These are phyloP conservation scores for Fragum sueziense DNA, from an alignment of 2,888 invertebrate species.

Conservation along the genomic window DNA sequence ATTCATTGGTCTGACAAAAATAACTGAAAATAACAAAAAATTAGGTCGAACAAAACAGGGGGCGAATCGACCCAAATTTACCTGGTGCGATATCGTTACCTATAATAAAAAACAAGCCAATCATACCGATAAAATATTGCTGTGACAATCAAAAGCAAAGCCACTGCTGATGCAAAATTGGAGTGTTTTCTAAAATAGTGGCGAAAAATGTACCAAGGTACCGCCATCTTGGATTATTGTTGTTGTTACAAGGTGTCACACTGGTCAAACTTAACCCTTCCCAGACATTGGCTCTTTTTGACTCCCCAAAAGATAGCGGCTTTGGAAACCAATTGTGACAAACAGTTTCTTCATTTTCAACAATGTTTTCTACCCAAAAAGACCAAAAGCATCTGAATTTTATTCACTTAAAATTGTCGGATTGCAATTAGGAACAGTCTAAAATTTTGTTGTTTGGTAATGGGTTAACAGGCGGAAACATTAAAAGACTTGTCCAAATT, in stretches of 20 bases:
- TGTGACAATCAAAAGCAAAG: constrained; percentile 63
- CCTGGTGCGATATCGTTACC: neutral
- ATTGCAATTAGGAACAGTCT: no score
- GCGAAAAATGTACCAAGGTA: constrained; percentile 73
- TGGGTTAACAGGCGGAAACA: no score
- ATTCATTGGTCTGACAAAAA: neutral
- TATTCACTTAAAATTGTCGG: no score
- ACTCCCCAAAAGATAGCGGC: no score
- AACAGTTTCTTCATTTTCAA: no score
- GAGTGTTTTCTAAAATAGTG: constrained; percentile 70
- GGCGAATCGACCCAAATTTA: neutral
- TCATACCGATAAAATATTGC: constrained; percentile 71
- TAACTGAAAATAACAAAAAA: neutral
- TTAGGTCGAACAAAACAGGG: neutral
- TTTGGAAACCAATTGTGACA: no score
- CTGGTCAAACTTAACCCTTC: neutral
- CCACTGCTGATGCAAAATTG: constrained; percentile 66
- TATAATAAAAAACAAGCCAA: neutral
- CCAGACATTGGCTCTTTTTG: neutral
- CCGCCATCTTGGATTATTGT: constrained; percentile 44
- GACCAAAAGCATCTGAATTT: no score
- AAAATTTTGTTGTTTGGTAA: no score
- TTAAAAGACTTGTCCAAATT: no score
- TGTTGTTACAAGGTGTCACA: neutral
- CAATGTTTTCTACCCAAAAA: no score